Evolutionary conservation across 2,113 vertebrate genomes (phyloP), one percentile per base, ranked within the genome.

Genomic region (Brachyistius frenatus): DNA sequence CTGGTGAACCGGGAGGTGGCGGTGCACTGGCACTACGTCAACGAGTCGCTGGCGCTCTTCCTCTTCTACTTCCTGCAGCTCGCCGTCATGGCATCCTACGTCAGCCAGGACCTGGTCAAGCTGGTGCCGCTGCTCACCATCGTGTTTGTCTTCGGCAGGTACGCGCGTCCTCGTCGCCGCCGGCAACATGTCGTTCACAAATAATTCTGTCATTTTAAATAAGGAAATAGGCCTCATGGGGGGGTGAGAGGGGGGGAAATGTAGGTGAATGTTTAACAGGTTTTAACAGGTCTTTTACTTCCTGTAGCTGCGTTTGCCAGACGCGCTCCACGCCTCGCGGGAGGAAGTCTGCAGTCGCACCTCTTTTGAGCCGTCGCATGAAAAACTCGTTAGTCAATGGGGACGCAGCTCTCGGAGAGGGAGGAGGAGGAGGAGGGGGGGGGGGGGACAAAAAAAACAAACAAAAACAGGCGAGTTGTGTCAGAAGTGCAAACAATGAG

Each of bases 61-160:
- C 93, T 97, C 76, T 95, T 99, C 74, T 99, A 95, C 93, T 96
- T 98, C 94, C 92, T 98, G 85, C 97, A 98, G 88, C 92, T 98
- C 50, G 92, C 95, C 0, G 95, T 98, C 85, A 94, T 96, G 73
- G 94, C 96, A 33, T 97, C 97, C 1, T 97, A 98, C 88, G 83
- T 98, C 76, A 93, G 93, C 0, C 96, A 97, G 76, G 94, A 96
- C 2, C 79, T 89, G 52, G 92, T 99, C 63, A 98, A 98, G 79
- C 92, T 98, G 73, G 95, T 99, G 33, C 98, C 98, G 0, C 91
- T 99, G 75, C 96, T 99, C 80, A 96, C 96, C 0, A 94, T 95
- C 65, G 81, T 98, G 32, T 98, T 98, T 3, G 95, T 95, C 47
- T 89, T 98, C 14, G 96, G 97, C 77, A 91, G 96, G 98, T 97